Base-by-base conservation (phyloP, 2,888 invertebrate species). In the Saturnia japonica region DNA sequence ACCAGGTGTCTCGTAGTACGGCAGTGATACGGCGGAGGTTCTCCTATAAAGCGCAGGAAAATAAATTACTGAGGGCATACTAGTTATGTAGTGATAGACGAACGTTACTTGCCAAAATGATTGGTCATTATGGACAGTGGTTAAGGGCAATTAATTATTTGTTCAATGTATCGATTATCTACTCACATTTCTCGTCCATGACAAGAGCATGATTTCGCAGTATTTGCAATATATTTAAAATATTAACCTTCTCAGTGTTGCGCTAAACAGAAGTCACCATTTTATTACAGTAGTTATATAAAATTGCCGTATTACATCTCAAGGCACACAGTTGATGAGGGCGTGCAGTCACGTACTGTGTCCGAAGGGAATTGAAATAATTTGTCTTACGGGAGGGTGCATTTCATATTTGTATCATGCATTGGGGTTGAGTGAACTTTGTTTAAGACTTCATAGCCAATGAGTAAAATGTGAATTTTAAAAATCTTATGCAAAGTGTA, bases 351-450 rank as follows among this genome's bases (percentile, higher is more conserved):
- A 91, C 92, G 91, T 92, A 87, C 85, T 84, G 76, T 83, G 86
- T 89, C 90, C 91, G 88, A 88, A 87, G 84, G 87, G 93, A 94
- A 93, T 93, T 94, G 93, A 94, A 94, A 93, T 92, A 91, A 94
- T 94, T 93, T 93, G 93, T 93, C 94, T 69, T 60, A 69, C 66
- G 69, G 67, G 82, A 88, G 93, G 93, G 94, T 93, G 93, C 91
- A 93, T 93, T 91, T 91, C 91, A 91, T 93, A 93, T 92, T 90
- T 88, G 83, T 84, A 84, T 78, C 78, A 76, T 78, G 72, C 74
- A 57, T 64, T 75, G 76, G 86, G 87, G 93, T 88, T 91, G 89
- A 92, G 90, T 78, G 91, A 90, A 86, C 90, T 78, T 71, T 71
- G 67, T 67, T 71, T 70, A 70, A 40, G 64, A 62, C 64, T 40